phyloP scores from a whole-genome alignment of 2,113 vertebrate species.

The Coracopsis vasa region DNA sequence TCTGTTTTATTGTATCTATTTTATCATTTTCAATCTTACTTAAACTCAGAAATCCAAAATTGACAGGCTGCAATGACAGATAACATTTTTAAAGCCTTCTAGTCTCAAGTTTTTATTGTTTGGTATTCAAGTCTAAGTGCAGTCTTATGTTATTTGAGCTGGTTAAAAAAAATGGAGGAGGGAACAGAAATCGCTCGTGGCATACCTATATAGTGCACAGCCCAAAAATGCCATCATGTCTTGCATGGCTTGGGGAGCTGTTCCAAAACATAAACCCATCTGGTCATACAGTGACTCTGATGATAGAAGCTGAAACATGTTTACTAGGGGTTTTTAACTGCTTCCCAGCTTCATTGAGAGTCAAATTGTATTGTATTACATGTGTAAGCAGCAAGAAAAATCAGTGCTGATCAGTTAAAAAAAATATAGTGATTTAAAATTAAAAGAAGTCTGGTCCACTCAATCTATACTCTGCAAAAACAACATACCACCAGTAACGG shows the following conservation, averaged over 20 bases:
- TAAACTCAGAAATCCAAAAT: neutral
- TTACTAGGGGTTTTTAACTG: neutral
- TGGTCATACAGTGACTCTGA: neutral
- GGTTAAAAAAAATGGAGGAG: neutral
- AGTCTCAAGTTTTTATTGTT: conserved; percentile 12
- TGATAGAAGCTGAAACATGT: neutral
- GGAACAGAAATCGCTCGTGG: neutral
- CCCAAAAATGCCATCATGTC: neutral
- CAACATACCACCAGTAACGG: neutral
- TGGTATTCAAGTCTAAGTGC: neutral
- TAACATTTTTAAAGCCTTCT: neutral
- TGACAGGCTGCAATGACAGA: neutral
- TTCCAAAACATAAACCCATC: neutral
- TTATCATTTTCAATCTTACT: neutral
- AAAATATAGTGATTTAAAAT: neutral
- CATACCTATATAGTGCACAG: neutral
- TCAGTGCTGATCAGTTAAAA: neutral
- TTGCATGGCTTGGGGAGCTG: neutral
- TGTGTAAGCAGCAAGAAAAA: neutral
- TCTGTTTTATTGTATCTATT: neutral
- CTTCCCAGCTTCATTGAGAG: neutral
- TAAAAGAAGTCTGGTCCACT: neutral
- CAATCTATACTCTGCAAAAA: neutral
- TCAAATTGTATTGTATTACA: neutral
- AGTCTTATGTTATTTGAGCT: neutral